phyloP scores from a whole-genome alignment of 2,113 vertebrate species.

The Percina caprodes region DNA sequence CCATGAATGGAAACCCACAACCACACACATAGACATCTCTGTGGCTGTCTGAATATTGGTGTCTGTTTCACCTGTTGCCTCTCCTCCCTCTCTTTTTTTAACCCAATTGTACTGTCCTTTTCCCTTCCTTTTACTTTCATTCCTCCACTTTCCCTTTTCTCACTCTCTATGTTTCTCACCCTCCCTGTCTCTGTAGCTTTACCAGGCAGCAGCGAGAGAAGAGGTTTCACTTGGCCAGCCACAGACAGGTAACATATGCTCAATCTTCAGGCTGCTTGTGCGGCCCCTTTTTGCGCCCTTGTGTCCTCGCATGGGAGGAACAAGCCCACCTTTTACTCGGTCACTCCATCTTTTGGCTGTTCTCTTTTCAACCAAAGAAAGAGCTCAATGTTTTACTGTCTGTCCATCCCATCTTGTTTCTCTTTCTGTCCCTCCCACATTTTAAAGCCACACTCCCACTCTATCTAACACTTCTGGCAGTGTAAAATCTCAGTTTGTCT shows the following conservation, averaged over 20 bases:
- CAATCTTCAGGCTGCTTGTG: conserved; percentile 28
- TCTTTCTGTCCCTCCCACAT: conserved; percentile 48
- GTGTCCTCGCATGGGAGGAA: neutral
- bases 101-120: neutral
- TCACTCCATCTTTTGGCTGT: conserved; percentile 30
- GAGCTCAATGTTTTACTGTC: conserved; percentile 26
- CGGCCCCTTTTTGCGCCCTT: conserved; percentile 8
- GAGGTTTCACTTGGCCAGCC: conserved; percentile 22
- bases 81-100: neutral
- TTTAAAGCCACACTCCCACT: conserved; percentile 38
- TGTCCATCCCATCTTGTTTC: conserved; percentile 32
- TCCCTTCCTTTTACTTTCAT: neutral
- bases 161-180: conserved; percentile 18
- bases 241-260: conserved; percentile 63
- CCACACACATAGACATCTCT: conserved; percentile 28
- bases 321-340: neutral
- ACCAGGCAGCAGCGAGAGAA: conserved; percentile 22
- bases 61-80: conserved; percentile 42
- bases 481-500: conserved; percentile 41
- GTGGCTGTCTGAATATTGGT: conserved; percentile 11
- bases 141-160: conserved; percentile 9
- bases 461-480: conserved; percentile 44
- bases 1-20: conserved; percentile 66
- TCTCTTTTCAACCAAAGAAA: conserved; percentile 11
- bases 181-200: neutral